Evolutionary conservation across 53 echinoderm and acorn worm genomes (phyloP).

Genomic region (Stichopus horrens): DNA sequence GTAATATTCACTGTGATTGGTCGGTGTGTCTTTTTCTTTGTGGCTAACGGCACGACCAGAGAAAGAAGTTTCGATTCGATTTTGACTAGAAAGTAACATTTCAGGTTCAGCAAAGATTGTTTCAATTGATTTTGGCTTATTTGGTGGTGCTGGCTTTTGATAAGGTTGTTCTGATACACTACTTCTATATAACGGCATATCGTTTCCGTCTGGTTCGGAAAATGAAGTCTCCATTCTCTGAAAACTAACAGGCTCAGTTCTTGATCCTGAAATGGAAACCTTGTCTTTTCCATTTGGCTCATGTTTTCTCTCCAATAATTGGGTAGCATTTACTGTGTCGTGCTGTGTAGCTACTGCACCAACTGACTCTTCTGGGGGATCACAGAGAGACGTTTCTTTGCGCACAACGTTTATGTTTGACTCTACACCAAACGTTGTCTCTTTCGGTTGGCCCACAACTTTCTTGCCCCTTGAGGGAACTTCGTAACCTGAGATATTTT

Average conservation of each 20-base stretch:
- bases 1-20: background rate
- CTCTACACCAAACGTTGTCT: conserved; percentile 16
- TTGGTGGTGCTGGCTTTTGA: background rate
- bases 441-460: background rate
- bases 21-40: background rate
- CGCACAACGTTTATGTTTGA: background rate
- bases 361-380: background rate
- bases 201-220: background rate
- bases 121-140: conserved; percentile 14
- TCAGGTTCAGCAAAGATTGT: background rate
- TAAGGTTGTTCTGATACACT: background rate
- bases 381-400: conserved; percentile 7
- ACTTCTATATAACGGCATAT: background rate
- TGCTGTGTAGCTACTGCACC: background rate
- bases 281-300: too few species aligned
- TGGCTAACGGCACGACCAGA: background rate
- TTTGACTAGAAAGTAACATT: background rate
- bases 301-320: too few species aligned
- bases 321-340: too few species aligned
- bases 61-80: background rate
- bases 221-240: conserved; percentile 14
- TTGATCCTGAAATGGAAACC: too few species aligned
- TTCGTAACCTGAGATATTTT: background rate
- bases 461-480: background rate
- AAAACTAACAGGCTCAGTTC: background rate